Evolutionary conservation across 2,113 vertebrate genomes (phyloP), one percentile per base, ranked within the genome.

Genomic region (Columbina picui): DNA sequence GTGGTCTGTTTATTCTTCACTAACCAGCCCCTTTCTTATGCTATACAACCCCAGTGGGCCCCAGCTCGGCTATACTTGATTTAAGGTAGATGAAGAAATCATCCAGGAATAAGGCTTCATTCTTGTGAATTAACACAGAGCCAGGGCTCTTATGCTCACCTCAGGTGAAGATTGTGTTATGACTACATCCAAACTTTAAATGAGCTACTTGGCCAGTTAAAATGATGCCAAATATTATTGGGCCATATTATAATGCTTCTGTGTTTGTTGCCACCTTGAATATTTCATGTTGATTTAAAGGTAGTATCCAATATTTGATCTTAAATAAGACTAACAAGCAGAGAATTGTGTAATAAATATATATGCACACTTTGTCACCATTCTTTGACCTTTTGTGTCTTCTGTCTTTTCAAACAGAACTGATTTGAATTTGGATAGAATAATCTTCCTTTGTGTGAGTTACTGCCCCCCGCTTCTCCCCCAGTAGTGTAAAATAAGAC

Each of bases 21-120:
- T 56, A 14, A 55, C 57, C 10, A 17, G 27, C 27, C 19, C 6
- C 16, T 26, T 79, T 3, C 25, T 52, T 49, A 3, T 8, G 12
- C 50, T 64, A 8, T 56, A 19, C 4, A 49, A 4, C 6, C 26
- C 17, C 27, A 30, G 57, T 0, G 5, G 32, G 17, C 2, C 26
- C 14, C 14, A 32, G 52, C 29, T 30, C 50, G 78, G 49, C 53
- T 27, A 1, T 17, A 26, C 29, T 34, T 82, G 25, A 23, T 29
- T 50, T 23, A 21, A 49, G 8, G 7, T 20, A 47, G n/a, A 22
- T 27, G 68, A 67, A 73, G 32, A 25, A 27, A 15, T 79, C 50
- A 25, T 26, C 30, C 8, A 60, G n/a, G 53, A 89, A 26, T 17
- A 45, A 65, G 25, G 9, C 22, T 59, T 79, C 0, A 3, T 88